phyloP scores from a whole-genome alignment of 2,797 vertebrate genomes.

The Arnoldichthys spilopterus region DNA sequence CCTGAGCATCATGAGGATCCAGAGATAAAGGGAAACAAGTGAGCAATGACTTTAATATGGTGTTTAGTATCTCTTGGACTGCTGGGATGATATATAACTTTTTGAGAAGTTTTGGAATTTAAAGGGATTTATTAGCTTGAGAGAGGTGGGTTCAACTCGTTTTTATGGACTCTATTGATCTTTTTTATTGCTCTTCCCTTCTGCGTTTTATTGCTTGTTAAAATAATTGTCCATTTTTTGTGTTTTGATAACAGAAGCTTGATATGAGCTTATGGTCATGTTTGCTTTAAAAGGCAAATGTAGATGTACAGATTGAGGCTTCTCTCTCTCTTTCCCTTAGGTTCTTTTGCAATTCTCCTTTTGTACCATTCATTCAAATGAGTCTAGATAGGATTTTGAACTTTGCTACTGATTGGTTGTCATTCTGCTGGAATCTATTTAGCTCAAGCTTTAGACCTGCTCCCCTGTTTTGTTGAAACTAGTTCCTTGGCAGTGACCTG shows the following conservation, averaged over 20 bases:
- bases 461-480: neutral
- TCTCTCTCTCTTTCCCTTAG: neutral
- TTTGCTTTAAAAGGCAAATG: neutral
- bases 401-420: neutral
- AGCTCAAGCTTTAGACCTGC: neutral
- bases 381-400: neutral
- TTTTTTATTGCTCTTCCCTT: neutral
- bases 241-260: neutral
- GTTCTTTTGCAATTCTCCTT: neutral
- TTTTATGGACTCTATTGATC: slow-evolving; percentile 3
- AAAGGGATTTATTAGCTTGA: neutral
- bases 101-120: neutral
- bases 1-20: neutral
- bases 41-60: neutral
- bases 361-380: neutral
- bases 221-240: neutral
- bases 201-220: neutral
- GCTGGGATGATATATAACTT: neutral
- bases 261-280: neutral
- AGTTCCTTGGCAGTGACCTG: neutral
- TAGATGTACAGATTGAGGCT: neutral
- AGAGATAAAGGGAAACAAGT: neutral
- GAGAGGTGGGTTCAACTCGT: neutral
- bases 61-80: neutral
- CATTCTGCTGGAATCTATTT: neutral